phyloP scores from a whole-genome alignment of 92 coral and sea anemone genomes.

The Blastomussa wellsi region DNA sequence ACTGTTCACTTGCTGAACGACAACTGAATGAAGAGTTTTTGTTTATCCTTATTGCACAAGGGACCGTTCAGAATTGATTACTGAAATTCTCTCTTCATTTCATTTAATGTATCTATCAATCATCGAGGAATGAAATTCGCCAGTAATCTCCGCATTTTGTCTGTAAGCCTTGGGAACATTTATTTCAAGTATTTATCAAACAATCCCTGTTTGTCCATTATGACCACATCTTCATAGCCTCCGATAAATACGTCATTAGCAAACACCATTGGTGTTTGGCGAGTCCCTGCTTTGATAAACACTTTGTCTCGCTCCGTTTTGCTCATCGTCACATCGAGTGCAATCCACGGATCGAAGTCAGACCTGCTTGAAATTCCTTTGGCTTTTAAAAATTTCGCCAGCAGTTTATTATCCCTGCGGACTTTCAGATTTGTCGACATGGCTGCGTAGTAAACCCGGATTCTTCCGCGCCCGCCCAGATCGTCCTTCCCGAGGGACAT shows the following conservation, averaged over 20 bases:
- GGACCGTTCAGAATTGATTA: not conserved
- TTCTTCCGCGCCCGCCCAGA: slow-evolving; percentile 69
- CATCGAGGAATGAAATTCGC: not conserved
- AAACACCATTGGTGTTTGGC: slow-evolving; percentile 88
- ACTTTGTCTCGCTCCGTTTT: slow-evolving; percentile 80
- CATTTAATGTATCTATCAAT: not conserved
- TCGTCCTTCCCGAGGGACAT: slow-evolving; percentile 35
- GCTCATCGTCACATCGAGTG: slow-evolving; percentile 83
- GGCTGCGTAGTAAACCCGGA: slow-evolving; percentile 87
- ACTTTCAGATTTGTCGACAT: slow-evolving; percentile 82
- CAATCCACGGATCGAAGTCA: slow-evolving; percentile 78
- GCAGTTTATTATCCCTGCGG: slow-evolving; percentile 72
- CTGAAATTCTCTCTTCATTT: not conserved
- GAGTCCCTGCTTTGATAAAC: slow-evolving; percentile 83
- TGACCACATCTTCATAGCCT: slow-evolving; percentile 81
- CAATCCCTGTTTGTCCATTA: slow-evolving; percentile 83
- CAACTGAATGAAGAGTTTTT: not conserved
- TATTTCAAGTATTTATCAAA: slow-evolving; percentile 62
- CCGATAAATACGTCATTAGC: slow-evolving; percentile 83
- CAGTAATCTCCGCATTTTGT: not conserved
- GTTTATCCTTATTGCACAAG: not conserved
- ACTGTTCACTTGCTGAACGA: not conserved
- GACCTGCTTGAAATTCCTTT: slow-evolving; percentile 69
- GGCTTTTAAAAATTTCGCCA: slow-evolving; percentile 71
- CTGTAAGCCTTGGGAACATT: not conserved